Conservation (phyloP, 2,797 vertebrate species). For the Oceanodroma leucorhoa region DNA sequence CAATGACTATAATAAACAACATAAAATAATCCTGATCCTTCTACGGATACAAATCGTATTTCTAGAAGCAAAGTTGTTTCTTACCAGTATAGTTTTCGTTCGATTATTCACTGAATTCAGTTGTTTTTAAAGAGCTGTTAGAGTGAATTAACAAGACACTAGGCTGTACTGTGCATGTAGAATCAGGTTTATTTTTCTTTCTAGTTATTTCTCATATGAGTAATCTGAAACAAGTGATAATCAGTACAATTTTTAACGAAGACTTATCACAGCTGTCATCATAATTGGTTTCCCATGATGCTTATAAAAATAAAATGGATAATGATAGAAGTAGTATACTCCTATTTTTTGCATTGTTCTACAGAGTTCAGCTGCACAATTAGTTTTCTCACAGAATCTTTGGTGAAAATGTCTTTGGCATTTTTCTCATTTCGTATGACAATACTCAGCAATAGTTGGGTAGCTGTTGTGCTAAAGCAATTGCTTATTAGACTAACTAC, state of each 20-base stretch:
- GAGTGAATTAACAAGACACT: not conserved
- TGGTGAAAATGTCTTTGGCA: not conserved
- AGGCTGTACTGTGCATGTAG: not conserved
- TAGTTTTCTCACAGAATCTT: not conserved
- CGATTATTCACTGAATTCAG: not conserved
- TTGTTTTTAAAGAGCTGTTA: not conserved
- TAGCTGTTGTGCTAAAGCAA: not conserved
- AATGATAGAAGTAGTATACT: slow-evolving; percentile 16
- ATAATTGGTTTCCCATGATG: slow-evolving; percentile 56
- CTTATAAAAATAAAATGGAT: slow-evolving; percentile 44
- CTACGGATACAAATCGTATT: not conserved
- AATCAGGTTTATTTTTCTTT: slow-evolving; percentile 36
- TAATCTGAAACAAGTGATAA: slow-evolving; percentile 48
- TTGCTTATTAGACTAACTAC: slow-evolving; percentile 24
- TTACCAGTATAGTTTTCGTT: not conserved
- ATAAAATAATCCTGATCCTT: not conserved
- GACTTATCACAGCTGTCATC: slow-evolving; percentile 48
- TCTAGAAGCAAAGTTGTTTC: not conserved
- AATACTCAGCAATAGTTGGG: not conserved
- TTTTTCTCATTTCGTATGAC: not conserved
- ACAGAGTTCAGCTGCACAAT: slow-evolving; percentile 14
- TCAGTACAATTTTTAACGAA: slow-evolving; percentile 29
- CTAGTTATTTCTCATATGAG: not conserved
- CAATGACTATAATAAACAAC: not conserved
- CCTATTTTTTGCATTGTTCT: slow-evolving; percentile 12